Evolutionary conservation across 2,797 vertebrate genomes (phyloP).

Genomic region (Liparis tanakae): DNA sequence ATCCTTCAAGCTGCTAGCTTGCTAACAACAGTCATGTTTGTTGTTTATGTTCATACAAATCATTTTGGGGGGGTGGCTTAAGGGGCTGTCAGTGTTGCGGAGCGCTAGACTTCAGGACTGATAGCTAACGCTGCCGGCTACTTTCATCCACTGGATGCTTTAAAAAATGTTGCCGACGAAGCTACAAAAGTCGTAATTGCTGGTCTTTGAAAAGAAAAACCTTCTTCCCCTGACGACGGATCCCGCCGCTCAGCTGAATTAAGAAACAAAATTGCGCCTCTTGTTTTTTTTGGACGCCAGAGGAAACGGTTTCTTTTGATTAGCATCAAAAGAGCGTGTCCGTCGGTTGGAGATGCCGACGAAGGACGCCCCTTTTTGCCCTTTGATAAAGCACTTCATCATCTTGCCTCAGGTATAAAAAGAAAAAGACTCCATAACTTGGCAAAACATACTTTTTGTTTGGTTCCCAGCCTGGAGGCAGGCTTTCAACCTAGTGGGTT

Average conservation of each 20-base stretch:
- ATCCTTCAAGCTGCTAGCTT: not conserved
- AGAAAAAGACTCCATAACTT: constrained; percentile 64
- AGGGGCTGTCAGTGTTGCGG: too few species aligned
- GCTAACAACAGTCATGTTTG: not conserved
- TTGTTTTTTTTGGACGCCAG: constrained; percentile 40
- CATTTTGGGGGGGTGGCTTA: not conserved
- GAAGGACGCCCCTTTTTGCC: constrained; percentile 69
- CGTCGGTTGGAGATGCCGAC: constrained; percentile 73
- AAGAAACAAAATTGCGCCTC: too few species aligned
- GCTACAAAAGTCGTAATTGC: not conserved
- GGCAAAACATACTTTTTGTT: constrained; percentile 70
- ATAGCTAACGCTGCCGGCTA: not conserved
- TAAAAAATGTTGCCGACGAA: not conserved
- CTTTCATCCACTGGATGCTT: not conserved
- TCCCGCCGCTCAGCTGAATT: constrained; percentile 16
- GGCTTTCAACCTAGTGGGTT: constrained; percentile 62
- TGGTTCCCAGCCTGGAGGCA: constrained; percentile 70
- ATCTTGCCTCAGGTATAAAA: constrained; percentile 74
- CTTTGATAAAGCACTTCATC: constrained; percentile 75
- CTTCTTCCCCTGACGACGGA: not conserved
- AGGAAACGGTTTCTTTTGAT: constrained; percentile 49
- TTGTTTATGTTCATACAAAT: not conserved
- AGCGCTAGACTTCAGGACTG: not conserved
- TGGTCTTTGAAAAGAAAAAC: not conserved
- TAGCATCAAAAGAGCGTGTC: constrained; percentile 39